Evolutionary conservation across 2,797 vertebrate genomes (phyloP).

Genomic region (Triplophysa bombifrons): DNA sequence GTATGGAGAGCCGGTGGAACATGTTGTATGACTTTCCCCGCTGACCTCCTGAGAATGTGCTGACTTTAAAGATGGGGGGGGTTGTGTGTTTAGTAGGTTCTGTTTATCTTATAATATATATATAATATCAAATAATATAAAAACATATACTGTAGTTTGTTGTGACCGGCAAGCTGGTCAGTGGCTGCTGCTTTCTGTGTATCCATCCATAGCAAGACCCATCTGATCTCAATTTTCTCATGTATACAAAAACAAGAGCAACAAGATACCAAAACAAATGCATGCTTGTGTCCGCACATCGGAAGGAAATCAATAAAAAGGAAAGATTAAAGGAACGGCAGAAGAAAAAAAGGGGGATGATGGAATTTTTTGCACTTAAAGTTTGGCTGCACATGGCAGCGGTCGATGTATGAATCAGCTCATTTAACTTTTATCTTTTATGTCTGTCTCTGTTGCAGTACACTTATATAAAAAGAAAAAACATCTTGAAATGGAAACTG

Average conservation of each 20-base stretch:
- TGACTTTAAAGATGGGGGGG: conserved; percentile 67
- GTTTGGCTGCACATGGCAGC: conserved; percentile 50
- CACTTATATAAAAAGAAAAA: background rate
- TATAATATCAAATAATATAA: conserved; percentile 60
- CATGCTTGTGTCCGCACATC: conserved; percentile 71
- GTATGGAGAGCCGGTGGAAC: conserved; percentile 62
- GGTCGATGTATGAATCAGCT: conserved; percentile 44
- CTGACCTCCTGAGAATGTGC: conserved; percentile 68
- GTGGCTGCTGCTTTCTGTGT: conserved; percentile 49
- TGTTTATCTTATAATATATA: conserved; percentile 66
- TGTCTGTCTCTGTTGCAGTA: background rate
- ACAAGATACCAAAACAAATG: conserved; percentile 65
- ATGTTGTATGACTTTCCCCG: conserved; percentile 64
- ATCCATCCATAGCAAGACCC: conserved; percentile 67
- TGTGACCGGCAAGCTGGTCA: conserved; percentile 53
- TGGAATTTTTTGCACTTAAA: conserved; percentile 54
- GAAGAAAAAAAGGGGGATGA: conserved; percentile 16
- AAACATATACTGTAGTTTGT: too few relatives aligned
- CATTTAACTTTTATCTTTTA: conserved; percentile 37
- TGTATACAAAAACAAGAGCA: conserved; percentile 63
- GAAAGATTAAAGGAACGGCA: conserved; percentile 68
- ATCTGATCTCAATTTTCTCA: conserved; percentile 78
- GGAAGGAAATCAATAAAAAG: conserved; percentile 76
- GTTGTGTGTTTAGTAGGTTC: conserved; percentile 58
- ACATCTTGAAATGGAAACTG: background rate